Evolutionary conservation across 2,797 vertebrate genomes (phyloP).

Genomic region (Lacerta bilineata): DNA sequence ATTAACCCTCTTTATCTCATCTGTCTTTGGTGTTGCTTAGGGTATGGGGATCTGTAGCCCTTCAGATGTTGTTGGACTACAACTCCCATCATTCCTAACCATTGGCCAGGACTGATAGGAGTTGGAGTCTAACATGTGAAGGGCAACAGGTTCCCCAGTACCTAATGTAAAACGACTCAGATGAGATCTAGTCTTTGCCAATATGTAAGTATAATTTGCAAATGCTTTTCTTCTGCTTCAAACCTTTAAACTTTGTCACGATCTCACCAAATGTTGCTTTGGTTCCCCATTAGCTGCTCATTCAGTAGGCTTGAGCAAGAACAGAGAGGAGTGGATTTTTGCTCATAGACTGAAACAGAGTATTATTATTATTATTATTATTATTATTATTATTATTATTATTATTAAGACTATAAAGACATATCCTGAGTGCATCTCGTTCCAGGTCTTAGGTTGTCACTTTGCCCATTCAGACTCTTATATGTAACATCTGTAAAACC

Average conservation of each 20-base stretch:
- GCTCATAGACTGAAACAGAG: background rate
- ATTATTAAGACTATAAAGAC: background rate
- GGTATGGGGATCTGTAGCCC: background rate
- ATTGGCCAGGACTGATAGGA: background rate
- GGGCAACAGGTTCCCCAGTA: background rate
- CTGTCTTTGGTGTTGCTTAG: background rate
- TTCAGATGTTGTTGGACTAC: background rate
- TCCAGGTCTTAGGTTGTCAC: background rate
- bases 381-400: background rate
- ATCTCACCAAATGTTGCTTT: background rate
- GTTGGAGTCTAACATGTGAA: background rate
- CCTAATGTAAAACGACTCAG: background rate
- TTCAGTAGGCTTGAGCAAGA: background rate
- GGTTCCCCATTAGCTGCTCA: background rate
- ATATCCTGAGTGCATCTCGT: slow-evolving; percentile 10
- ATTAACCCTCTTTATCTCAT: too few relatives aligned
- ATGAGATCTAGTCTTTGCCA: background rate
- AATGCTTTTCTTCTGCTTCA: background rate
- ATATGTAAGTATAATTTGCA: background rate
- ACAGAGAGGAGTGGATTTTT: background rate
- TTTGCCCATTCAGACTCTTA: slow-evolving; percentile 12
- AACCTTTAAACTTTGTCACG: background rate
- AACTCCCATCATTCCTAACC: background rate
- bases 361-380: background rate
- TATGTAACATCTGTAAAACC: background rate